Evolutionary conservation across 2,888 invertebrate genomes (phyloP).

Genomic region (Lepidonotus clava): DNA sequence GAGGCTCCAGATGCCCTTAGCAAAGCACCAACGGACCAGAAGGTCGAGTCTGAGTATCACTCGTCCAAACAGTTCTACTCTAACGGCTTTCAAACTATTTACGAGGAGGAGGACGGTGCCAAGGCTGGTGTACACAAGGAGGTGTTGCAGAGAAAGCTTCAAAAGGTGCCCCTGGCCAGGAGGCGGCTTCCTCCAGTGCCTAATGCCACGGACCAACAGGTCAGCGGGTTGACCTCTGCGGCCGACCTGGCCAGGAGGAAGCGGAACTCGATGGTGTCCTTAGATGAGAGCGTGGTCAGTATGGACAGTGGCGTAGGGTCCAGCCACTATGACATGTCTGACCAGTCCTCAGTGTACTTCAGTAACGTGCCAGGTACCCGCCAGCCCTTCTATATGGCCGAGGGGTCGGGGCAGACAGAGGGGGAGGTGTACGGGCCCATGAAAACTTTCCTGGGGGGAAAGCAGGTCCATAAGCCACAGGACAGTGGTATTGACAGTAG

Average conservation of each 20-base stretch:
- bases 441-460: neutral
- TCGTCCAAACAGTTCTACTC: slow-evolving; percentile 26
- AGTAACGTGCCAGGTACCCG: slow-evolving; percentile 32
- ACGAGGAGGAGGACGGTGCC: slow-evolving; percentile 58
- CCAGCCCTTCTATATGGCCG: slow-evolving; percentile 33
- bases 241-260: slow-evolving; percentile 35
- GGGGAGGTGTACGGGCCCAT: neutral
- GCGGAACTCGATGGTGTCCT: slow-evolving; percentile 37
- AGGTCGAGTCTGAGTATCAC: no score
- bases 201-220: neutral
- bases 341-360: slow-evolving; percentile 45
- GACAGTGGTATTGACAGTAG: slow-evolving; percentile 52
- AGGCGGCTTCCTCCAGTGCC: slow-evolving; percentile 17
- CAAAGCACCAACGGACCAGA: neutral
- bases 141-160: neutral
- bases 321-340: slow-evolving; percentile 15
- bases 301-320: slow-evolving; percentile 55
- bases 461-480: neutral
- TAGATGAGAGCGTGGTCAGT: slow-evolving; percentile 57
- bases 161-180: neutral
- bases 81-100: slow-evolving; percentile 58
- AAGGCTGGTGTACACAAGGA: neutral
- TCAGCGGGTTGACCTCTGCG: neutral
- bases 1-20: neutral
- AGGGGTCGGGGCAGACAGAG: neutral